phyloP scores from a whole-genome alignment of 2,888 invertebrate species.

The Epistrophe grossulariae region DNA sequence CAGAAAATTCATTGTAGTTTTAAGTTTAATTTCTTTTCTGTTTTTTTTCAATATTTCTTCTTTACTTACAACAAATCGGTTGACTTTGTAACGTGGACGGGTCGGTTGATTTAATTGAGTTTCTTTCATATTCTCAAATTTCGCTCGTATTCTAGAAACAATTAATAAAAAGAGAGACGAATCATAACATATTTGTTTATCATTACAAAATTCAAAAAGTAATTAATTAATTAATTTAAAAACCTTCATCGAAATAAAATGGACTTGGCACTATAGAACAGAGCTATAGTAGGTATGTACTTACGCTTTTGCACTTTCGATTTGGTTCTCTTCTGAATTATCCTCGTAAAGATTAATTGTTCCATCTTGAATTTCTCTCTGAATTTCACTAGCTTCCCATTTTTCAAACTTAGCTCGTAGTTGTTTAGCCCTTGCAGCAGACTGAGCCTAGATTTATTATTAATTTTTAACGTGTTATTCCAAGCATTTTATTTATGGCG shows the following conservation, averaged over 20 bases:
- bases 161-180: constrained; percentile 19
- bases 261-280: no score
- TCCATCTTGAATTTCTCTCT: constrained; percentile 85
- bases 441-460: constrained; percentile 85
- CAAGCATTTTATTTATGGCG: neutral
- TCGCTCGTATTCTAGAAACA: constrained; percentile 89
- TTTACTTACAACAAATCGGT: constrained; percentile 94
- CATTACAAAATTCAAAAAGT: no score
- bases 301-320: constrained; percentile 93
- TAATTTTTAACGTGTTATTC: neutral
- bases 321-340: constrained; percentile 88
- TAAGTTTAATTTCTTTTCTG: no score
- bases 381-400: constrained; percentile 90
- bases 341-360: constrained; percentile 83
- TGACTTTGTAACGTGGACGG: constrained; percentile 89
- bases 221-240: no score
- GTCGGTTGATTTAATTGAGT: constrained; percentile 84
- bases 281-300: no score
- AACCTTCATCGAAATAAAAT: no score
- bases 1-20: neutral
- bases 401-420: constrained; percentile 94
- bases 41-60: neutral
- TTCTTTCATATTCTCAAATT: constrained; percentile 93
- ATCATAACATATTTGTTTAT: no score
- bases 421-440: constrained; percentile 92